Evolutionary conservation across 2,797 vertebrate genomes (phyloP).

Genomic region (Micrastur ruficollis): DNA sequence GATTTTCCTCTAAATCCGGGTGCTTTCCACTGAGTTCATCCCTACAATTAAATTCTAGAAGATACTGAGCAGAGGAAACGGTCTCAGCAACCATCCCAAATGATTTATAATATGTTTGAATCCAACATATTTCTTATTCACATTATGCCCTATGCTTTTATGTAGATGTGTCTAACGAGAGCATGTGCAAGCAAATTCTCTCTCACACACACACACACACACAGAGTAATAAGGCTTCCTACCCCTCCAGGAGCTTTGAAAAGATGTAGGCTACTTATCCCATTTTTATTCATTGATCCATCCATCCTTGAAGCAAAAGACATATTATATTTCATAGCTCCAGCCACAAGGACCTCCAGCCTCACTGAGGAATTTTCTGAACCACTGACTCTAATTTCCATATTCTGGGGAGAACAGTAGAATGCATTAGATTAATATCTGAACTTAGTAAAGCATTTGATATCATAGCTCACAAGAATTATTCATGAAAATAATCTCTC

Average conservation of each 20-base stretch:
- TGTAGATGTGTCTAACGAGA: background rate
- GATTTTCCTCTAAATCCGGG: background rate
- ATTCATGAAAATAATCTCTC: slow-evolving; percentile 52
- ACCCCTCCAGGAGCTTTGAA: background rate
- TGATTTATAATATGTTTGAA: background rate
- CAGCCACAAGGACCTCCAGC: slow-evolving; percentile 41
- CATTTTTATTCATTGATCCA: slow-evolving; percentile 45
- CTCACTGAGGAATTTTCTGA: slow-evolving; percentile 38
- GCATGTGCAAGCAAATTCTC: background rate
- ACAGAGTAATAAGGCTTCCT: background rate
- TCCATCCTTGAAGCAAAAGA: background rate
- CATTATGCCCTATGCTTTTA: background rate
- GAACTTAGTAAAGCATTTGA: slow-evolving; percentile 36
- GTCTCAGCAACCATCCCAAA: background rate
- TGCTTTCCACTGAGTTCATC: background rate
- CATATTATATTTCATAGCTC: slow-evolving; percentile 20
- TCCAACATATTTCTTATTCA: background rate
- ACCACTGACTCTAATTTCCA: slow-evolving; percentile 34
- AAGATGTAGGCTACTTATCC: background rate
- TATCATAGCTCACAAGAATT: slow-evolving; percentile 15
- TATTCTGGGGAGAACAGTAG: slow-evolving; percentile 22
- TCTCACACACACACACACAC: background rate
- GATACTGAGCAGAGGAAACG: accelerated
- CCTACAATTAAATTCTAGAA: background rate
- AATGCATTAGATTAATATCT: slow-evolving; percentile 57